Evolutionary conservation across 1,140 invertebrate genomes (phyloP).

Genomic region (Conopomorpha cramerella): DNA sequence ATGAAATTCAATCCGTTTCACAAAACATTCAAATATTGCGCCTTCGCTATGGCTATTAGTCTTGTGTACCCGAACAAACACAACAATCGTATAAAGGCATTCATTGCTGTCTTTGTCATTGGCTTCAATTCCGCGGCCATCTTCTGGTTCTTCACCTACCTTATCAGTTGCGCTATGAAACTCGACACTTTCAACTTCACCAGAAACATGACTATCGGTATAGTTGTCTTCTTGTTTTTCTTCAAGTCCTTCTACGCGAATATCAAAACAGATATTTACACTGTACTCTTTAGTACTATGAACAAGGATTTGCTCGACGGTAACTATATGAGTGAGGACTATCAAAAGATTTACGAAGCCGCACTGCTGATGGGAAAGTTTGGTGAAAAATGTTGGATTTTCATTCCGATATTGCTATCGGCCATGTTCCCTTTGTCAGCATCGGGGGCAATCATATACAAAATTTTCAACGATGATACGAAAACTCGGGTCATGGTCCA

Average conservation of each 20-base stretch:
- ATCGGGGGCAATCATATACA: slow-evolving; percentile 16
- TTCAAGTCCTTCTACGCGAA: slow-evolving; percentile 26
- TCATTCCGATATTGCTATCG: slow-evolving; percentile 22
- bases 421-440: slow-evolving; percentile 28
- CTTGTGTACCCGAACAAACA: slow-evolving; percentile 19
- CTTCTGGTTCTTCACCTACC: slow-evolving; percentile 26
- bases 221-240: slow-evolving; percentile 23
- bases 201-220: slow-evolving; percentile 22
- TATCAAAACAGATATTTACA: slow-evolving; percentile 18
- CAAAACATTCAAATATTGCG: slow-evolving; percentile 31
- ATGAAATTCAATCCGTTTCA: slow-evolving; percentile 14
- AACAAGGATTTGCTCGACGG: slow-evolving; percentile 22
- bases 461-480: slow-evolving; percentile 17
- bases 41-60: slow-evolving; percentile 23
- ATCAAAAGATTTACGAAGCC: slow-evolving; percentile 20
- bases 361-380: slow-evolving; percentile 24
- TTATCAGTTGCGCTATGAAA: slow-evolving; percentile 16
- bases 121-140: slow-evolving; percentile 14
- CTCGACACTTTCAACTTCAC: slow-evolving; percentile 24
- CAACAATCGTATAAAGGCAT: slow-evolving; percentile 10
- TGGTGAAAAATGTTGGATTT: slow-evolving; percentile 24
- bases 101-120: slow-evolving; percentile 13
- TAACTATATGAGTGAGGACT: slow-evolving; percentile 24
- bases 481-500: slow-evolving; percentile 27
- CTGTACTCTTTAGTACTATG: slow-evolving; percentile 21